phyloP scores from a whole-genome alignment of 2,888 invertebrate genomes.

The Diplazon laetatorius region DNA sequence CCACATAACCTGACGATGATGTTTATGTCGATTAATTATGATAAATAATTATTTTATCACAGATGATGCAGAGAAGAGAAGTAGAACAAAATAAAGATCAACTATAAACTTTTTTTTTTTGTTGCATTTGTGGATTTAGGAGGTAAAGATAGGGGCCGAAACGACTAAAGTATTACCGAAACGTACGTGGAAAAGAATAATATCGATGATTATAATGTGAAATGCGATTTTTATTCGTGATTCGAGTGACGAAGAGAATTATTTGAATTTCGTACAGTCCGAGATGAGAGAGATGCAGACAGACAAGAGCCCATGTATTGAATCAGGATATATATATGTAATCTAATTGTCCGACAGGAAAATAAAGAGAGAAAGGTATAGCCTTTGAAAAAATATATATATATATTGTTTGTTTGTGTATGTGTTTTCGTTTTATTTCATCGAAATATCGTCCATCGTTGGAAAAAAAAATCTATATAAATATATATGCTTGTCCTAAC shows the following conservation, averaged over 20 bases:
- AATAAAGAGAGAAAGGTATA: slow-evolving; percentile 69
- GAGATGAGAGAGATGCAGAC: slow-evolving; percentile 27
- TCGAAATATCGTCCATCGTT: slow-evolving; percentile 64
- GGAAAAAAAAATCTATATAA: too few relatives aligned
- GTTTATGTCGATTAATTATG: slow-evolving; percentile 50
- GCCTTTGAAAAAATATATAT: slow-evolving; percentile 67
- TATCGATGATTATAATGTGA: not conserved
- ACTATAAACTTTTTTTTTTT: not conserved
- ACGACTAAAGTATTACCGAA: too few relatives aligned
- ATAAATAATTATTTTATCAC: slow-evolving; percentile 1
- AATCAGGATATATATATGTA: too few relatives aligned
- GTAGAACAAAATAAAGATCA: not conserved
- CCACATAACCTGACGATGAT: slow-evolving; percentile 71
- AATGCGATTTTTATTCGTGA: slow-evolving; percentile 1
- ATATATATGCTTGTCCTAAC: slow-evolving; percentile 65
- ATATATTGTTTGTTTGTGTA: slow-evolving; percentile 45
- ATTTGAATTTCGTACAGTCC: slow-evolving; percentile 14
- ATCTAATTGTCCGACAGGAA: slow-evolving; percentile 69
- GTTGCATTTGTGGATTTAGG: slow-evolving; percentile 15
- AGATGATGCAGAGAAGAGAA: not conserved
- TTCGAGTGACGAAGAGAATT: slow-evolving; percentile 18
- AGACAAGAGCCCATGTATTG: slow-evolving; percentile 44
- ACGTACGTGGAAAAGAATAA: not conserved
- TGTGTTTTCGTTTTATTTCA: slow-evolving; percentile 67
- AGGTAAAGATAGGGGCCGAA: too few relatives aligned